phyloP scores from a whole-genome alignment of 2,113 vertebrate genomes.

The Columbina picui region DNA sequence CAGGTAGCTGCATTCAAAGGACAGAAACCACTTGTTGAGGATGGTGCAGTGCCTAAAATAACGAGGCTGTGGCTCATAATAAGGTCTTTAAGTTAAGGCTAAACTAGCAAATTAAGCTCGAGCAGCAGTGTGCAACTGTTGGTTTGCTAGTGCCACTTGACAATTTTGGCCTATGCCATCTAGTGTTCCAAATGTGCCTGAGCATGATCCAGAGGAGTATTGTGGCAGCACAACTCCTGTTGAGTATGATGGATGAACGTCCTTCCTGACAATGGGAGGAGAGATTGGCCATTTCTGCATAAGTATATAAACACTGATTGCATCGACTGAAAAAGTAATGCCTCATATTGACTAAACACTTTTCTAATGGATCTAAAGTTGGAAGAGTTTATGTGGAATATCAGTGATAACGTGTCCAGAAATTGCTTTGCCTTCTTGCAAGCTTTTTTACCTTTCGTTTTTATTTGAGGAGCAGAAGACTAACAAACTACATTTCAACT shows the following conservation, averaged over 20 bases:
- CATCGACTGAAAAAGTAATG: not conserved
- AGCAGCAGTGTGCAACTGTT: not conserved
- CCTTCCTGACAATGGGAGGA: not conserved
- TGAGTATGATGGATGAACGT: not conserved
- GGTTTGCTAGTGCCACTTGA: not conserved
- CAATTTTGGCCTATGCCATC: not conserved
- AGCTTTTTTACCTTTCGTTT: not conserved
- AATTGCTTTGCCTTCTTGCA: not conserved
- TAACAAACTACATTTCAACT: not conserved
- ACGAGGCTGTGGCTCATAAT: not conserved
- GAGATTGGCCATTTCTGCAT: not conserved
- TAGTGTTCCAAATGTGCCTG: not conserved
- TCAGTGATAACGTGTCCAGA: fast-evolving
- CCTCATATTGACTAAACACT: not conserved
- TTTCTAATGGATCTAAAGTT: not conserved
- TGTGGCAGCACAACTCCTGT: not conserved
- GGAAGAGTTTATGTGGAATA: not conserved
- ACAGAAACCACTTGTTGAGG: not conserved
- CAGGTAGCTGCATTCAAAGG: not conserved
- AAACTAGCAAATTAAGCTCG: not conserved
- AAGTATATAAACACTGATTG: not conserved
- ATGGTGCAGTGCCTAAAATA: not conserved
- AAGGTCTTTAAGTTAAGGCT: not conserved
- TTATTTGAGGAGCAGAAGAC: not conserved
- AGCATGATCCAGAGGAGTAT: not conserved